Evolutionary conservation across 2,113 vertebrate genomes (phyloP).

Genomic region (Circaetus gallicus): DNA sequence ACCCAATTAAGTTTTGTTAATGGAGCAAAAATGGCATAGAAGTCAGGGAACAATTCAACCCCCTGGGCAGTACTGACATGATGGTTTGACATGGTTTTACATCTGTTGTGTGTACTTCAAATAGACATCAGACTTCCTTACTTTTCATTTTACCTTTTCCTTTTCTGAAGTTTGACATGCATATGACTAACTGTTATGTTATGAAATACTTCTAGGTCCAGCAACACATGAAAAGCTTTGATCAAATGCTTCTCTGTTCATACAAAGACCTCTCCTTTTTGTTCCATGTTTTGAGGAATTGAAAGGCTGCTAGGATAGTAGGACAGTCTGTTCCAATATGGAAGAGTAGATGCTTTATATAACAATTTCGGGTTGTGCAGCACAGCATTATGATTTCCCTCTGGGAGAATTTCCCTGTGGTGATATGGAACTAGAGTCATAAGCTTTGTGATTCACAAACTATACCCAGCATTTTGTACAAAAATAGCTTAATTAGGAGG

Average conservation of each 20-base stretch:
- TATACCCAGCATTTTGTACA: neutral
- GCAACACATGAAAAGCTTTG: neutral
- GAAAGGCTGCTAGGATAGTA: neutral
- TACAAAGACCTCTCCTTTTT: neutral
- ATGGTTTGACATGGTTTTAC: neutral
- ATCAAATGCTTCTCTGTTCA: constrained; percentile 15
- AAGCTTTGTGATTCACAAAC: constrained; percentile 35
- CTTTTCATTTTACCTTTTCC: neutral
- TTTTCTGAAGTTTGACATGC: neutral
- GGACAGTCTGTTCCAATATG: neutral
- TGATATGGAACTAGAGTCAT: neutral
- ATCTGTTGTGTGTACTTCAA: neutral
- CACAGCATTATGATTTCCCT: neutral
- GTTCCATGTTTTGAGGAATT: neutral
- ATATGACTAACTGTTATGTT: neutral
- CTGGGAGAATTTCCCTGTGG: constrained; percentile 4
- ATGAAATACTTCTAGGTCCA: neutral
- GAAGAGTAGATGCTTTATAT: neutral
- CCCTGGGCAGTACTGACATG: neutral
- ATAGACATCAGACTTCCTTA: neutral
- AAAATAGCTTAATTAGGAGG: constrained; percentile 37
- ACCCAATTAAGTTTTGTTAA: neutral
- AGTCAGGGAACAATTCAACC: neutral
- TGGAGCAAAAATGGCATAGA: neutral
- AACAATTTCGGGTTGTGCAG: neutral